Base-by-base conservation (phyloP, 53 echinoderm and acorn worm species). In the Antedon mediterranea region DNA sequence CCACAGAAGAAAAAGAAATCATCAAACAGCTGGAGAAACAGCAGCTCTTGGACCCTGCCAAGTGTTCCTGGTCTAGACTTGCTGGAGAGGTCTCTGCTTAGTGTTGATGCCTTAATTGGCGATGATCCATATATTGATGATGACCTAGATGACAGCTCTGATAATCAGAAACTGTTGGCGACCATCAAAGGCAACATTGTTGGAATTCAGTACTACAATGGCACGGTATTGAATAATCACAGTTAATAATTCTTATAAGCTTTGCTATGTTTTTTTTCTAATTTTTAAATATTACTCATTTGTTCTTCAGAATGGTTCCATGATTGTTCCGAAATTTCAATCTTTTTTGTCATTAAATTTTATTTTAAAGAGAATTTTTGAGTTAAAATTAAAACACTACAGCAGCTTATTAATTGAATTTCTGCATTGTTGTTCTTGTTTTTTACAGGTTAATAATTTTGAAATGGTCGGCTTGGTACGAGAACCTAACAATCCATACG, bases 401-500 rank as follows among this genome's bases (percentile, higher is more conserved):
- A n/a, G n/a, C n/a, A n/a, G n/a, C n/a, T n/a, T n/a, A n/a, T n/a
- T n/a, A n/a, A n/a, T n/a, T n/a, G n/a, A n/a, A n/a, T n/a, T n/a
- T n/a, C n/a, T n/a, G n/a, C n/a, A n/a, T n/a, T n/a, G n/a, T n/a
- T n/a, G n/a, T n/a, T n/a, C n/a, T 37, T 28, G 28, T 7, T 32
- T 76, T 15, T 32, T n/a, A 3, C 43, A 94, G 94, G 95, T 94
- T 4, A 89, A 83, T 71, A 85, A 79, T 33, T 81, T 81, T 20
- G 91, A 94, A 80, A 94, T 91, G 91, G 91, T 94, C 32, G 85
- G 91, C 34, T 73, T 94, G 37, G 87, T 91, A 28, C 84, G 91
- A 34, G 85, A 94, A 74, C 95, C 91, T 11, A 7, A 74, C 71
- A 94, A 94, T 43, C 71, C 71, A 13, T 85, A 94, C 28, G 91